Percentiles rank a stretch among this genome's conserved stretches.
Conservation (phyloP, 1,140 invertebrate genomes). For the Trachymyrmex septentrionalis region DNA sequence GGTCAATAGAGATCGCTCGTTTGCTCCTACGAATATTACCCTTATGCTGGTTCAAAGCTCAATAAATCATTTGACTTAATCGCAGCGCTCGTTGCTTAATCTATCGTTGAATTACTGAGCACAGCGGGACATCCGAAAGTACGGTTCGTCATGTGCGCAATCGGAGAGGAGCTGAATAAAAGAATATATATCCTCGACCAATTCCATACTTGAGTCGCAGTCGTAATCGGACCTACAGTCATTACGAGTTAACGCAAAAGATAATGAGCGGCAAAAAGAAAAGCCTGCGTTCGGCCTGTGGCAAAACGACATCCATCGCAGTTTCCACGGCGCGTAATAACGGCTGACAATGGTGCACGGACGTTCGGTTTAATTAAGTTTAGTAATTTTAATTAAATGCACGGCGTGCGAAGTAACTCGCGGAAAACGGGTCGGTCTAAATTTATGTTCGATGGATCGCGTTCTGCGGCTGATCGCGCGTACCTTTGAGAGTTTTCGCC, state of each 20-base stretch:
- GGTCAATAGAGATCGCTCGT: conserved; percentile 51
- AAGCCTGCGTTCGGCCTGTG: background rate
- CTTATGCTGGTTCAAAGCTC: background rate
- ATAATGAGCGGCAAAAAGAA: conserved; percentile 46
- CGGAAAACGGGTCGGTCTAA: conserved; percentile 23
- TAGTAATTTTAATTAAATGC: conserved; percentile 60
- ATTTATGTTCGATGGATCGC: conserved; percentile 59
- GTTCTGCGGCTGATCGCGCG: conserved; percentile 37
- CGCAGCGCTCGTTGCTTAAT: conserved; percentile 44
- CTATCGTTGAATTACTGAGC: conserved; percentile 52
- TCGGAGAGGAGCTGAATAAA: conserved; percentile 11
- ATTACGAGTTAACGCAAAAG: conserved; percentile 33
- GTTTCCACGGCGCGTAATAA: background rate
- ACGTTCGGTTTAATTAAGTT: conserved; percentile 58
- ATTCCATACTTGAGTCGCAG: conserved; percentile 9
- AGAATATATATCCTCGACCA: conserved; percentile 9
- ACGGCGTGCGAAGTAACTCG: conserved; percentile 44
- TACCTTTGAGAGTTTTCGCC: conserved; percentile 52
- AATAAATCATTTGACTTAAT: conserved; percentile 69
- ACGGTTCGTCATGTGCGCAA: background rate
- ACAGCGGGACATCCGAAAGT: conserved; percentile 8
- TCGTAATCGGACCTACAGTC: background rate
- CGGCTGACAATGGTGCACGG: conserved; percentile 36
- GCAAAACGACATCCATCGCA: conserved; percentile 21
- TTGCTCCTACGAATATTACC: conserved; percentile 54